Evolutionary conservation across 2,797 vertebrate genomes (phyloP).

Genomic region (Tiaroga cobitis): DNA sequence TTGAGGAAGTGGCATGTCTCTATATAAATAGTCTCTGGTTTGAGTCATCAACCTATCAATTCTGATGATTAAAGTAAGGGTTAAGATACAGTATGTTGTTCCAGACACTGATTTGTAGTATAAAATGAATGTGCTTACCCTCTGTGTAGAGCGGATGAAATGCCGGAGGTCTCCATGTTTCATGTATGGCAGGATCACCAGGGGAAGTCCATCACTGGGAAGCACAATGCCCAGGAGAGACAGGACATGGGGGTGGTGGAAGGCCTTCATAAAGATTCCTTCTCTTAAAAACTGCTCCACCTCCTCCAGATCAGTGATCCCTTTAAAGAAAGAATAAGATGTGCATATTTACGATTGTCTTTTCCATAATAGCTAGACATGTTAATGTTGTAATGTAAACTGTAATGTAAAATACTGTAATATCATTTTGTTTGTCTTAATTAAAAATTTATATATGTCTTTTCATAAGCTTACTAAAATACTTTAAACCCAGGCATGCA

Average conservation of each 20-base stretch:
- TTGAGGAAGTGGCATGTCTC: no score
- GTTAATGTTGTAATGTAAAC: neutral
- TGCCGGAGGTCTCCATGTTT: constrained; percentile 93
- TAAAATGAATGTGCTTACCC: constrained; percentile 72
- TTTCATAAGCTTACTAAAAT: neutral
- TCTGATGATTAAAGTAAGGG: neutral
- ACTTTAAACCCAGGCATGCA: neutral
- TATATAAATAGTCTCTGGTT: no score
- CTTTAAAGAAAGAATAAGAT: constrained; percentile 68
- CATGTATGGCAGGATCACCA: constrained; percentile 95
- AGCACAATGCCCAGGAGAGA: constrained; percentile 91
- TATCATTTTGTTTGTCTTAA: neutral
- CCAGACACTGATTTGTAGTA: neutral
- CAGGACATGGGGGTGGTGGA: constrained; percentile 92
- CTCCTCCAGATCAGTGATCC: constrained; percentile 95
- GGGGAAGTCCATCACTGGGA: constrained; percentile 87
- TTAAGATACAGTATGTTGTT: neutral
- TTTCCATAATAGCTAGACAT: neutral
- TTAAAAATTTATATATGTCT: neutral
- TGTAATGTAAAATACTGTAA: neutral
- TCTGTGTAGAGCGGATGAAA: constrained; percentile 90
- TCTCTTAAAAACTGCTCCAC: constrained; percentile 96
- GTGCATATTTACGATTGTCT: neutral
- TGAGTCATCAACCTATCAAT: neutral
- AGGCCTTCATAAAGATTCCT: constrained; percentile 95